A percentile compares a stretch with the other conserved stretches of the same genome.
Evolutionary conservation across 2,797 vertebrate genomes (phyloP).

Genomic region (Neopelma chrysocephalum): DNA sequence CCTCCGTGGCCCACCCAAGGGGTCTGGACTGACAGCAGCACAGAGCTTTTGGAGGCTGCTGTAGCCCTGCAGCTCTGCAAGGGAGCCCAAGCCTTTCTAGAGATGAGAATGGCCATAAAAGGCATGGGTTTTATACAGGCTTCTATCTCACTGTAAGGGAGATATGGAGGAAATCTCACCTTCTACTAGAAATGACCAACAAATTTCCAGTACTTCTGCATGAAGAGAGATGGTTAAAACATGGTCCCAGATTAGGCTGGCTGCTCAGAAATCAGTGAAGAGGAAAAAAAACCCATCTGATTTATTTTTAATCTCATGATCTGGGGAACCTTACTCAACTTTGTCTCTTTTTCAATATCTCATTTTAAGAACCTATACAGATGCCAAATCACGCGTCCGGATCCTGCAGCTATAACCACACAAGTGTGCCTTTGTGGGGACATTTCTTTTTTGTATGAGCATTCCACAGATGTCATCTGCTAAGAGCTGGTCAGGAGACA

Average conservation of each 20-base stretch:
- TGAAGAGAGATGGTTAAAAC: not conserved
- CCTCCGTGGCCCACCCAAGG: not conserved
- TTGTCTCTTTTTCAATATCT: not conserved
- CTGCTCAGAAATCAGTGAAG: not conserved
- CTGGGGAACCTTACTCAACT: not conserved
- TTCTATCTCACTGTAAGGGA: not conserved
- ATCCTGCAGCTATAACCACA: not conserved
- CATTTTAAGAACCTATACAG: not conserved
- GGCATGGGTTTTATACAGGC: not conserved
- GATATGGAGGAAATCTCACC: rapidly evolving
- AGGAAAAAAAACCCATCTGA: not conserved
- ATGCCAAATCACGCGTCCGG: not conserved
- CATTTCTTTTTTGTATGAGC: not conserved
- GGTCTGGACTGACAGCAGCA: rapidly evolving
- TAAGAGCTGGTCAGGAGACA: not conserved
- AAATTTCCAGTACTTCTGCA: not conserved
- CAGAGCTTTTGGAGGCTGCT: not conserved
- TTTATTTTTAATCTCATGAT: not conserved
- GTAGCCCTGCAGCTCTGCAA: not conserved
- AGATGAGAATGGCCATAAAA: not conserved
- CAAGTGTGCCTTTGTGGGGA: not conserved
- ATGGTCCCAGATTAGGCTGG: not conserved
- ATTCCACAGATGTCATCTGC: not conserved
- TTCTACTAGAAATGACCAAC: not conserved
- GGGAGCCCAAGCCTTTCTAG: not conserved